Base-by-base conservation (phyloP, 1,140 invertebrate species). In the Musca domestica region DNA sequence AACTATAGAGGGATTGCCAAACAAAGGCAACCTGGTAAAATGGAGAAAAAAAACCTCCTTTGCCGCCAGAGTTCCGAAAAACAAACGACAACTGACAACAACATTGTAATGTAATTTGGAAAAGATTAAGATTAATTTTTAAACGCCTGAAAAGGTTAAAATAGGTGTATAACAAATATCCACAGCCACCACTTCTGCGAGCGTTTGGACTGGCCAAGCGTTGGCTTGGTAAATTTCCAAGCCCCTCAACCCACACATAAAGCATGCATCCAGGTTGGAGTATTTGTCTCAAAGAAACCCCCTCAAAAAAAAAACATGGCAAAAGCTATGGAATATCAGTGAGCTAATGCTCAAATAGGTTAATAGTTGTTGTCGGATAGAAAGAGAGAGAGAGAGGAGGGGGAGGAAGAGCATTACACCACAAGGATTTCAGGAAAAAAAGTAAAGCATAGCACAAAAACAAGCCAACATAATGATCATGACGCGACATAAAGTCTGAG, bases 61-160 rank as follows among this genome's bases (percentile, higher is more conserved):
- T 51, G 48, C 20, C 9, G 48, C 19, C n/a, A n/a, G n/a, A n/a
- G n/a, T n/a, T n/a, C n/a, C n/a, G n/a, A n/a, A n/a, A n/a, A n/a
- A n/a, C n/a, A n/a, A 58, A n/a, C 34, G 10, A 46, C 64, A 47
- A 66, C 30, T 20, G 14, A 30, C 22, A 51, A 52, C 49, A 69
- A 69, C 51, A 69, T 19, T 49, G 34, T 69, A 64, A 19, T 66
- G 68, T 66, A 66, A 66, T 66, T 66, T 66, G 66, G 64, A 69
- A 47, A 52, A 69, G 64, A 66, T 69, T 69, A 69, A 69, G 64
- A 69, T 69, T 69, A 69, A 61, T 69, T 69, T 69, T 69, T 54
- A 49, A 66, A 66, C 64, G 64, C 68, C 68, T 69, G 23, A 66
- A 17, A 64, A 47, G 63, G 47, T 64, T 49, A 49, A 64, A 47